These are phyloP conservation scores for Falco cherrug DNA, from an alignment of 2,797 vertebrate species.

Conservation along the genomic window DNA sequence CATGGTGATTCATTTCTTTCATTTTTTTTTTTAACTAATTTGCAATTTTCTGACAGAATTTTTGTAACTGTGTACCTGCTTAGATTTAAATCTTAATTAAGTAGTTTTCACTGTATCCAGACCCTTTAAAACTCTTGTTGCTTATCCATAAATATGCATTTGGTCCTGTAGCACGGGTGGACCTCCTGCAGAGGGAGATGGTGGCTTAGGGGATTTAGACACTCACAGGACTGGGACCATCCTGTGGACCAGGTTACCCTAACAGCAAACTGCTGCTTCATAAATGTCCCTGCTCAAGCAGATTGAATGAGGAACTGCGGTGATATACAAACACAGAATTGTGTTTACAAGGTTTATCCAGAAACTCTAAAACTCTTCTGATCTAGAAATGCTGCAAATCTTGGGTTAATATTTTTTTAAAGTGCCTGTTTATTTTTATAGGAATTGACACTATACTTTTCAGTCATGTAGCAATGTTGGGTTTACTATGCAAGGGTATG, in stretches of 20 bases:
- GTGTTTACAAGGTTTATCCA: neutral
- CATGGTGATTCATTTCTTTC: neutral
- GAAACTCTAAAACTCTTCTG: neutral
- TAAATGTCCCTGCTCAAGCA: neutral
- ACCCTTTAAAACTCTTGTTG: neutral
- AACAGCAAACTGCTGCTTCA: neutral
- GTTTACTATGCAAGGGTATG: neutral
- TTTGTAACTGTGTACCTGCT: neutral
- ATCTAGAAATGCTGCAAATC: neutral
- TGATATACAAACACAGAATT: neutral
- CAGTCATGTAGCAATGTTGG: neutral
- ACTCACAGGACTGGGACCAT: neutral
- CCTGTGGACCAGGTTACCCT: neutral
- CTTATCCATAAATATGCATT: neutral
- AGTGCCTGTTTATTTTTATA: neutral
- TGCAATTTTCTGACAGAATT: neutral
- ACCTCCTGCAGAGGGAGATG: neutral
- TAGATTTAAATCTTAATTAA: neutral
- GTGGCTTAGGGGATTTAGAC: neutral
- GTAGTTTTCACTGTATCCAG: neutral
- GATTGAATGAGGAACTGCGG: neutral
- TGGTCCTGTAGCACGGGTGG: neutral
- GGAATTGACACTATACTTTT: neutral
- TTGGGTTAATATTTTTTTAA: neutral
- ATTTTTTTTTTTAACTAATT: neutral